Evolutionary conservation across 92 coral and sea anemone genomes (phyloP).

Genomic region (Micromussa lordhowensis): DNA sequence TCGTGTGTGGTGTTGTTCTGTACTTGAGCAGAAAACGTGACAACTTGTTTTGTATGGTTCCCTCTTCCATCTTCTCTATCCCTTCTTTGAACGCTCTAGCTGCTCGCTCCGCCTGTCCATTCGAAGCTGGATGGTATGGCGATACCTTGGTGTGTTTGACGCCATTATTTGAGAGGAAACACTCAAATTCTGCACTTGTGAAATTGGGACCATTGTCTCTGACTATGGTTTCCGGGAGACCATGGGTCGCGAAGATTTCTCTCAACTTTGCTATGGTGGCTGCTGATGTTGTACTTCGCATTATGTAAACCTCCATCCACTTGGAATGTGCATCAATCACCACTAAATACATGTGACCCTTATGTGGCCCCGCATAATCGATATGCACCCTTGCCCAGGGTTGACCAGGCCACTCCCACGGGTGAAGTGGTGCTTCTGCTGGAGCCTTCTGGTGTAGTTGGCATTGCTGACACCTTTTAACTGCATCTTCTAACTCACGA

Average conservation of each 20-base stretch:
- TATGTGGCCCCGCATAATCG: no score
- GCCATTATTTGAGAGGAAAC: conserved; percentile 30
- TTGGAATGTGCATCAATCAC: no score
- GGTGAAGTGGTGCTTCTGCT: conserved; percentile 27
- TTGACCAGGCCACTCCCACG: neutral
- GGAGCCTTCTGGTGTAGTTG: conserved; percentile 46
- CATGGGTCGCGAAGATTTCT: conserved; percentile 47
- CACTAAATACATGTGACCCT: no score
- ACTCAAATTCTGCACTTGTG: conserved; percentile 48
- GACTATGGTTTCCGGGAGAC: conserved; percentile 53
- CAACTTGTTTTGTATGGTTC: no score
- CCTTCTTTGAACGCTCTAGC: no score
- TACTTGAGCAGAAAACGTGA: no score
- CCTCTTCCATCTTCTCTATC: no score
- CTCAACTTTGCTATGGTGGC: conserved; percentile 54
- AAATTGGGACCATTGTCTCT: conserved; percentile 57
- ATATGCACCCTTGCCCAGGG: conserved; percentile 31
- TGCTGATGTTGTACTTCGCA: conserved; percentile 38
- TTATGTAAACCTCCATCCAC: neutral
- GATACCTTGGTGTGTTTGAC: conserved; percentile 52
- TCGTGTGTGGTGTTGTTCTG: no score
- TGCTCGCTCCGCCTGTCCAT: no score
- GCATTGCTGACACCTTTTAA: conserved; percentile 36
- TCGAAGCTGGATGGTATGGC: conserved; percentile 32
- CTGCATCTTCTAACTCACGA: conserved; percentile 29